Evolutionary conservation across 2,888 invertebrate species (phyloP).

Genomic region (Panzeria rudis): DNA sequence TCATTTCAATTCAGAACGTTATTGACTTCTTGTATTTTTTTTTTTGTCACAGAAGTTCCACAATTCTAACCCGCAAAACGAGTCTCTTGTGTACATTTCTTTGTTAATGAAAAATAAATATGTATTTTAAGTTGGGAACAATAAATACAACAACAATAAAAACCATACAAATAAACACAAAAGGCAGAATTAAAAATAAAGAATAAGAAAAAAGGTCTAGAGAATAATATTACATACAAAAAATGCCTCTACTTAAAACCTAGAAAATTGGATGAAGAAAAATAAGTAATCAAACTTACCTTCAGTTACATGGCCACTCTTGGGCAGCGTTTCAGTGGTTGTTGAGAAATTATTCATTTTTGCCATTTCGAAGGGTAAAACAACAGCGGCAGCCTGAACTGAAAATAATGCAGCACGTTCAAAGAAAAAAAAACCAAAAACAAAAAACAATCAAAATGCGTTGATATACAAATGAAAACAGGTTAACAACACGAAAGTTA

Average conservation of each 20-base stretch:
- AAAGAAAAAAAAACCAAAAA: conserved; percentile 2
- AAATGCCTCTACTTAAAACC: background rate
- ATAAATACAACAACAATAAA: conserved; percentile 30
- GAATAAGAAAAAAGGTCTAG: background rate
- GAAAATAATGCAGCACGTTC: conserved; percentile 7
- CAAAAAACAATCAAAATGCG: background rate
- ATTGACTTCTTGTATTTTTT: no score
- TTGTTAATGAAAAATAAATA: conserved; percentile 62
- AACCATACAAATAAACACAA: conserved; percentile 36
- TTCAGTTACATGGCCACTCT: conserved; percentile 88
- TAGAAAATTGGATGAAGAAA: conserved; percentile 15
- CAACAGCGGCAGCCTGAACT: background rate
- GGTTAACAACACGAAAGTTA: conserved; percentile 49
- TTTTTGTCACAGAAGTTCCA: no score
- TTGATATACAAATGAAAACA: conserved; percentile 60
- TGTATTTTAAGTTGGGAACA: conserved; percentile 2
- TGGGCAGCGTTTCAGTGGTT: conserved; percentile 86
- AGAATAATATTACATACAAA: conserved; percentile 24
- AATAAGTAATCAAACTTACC: conserved; percentile 81
- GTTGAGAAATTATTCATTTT: conserved; percentile 81
- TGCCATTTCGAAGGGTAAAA: conserved; percentile 42
- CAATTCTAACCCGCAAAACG: background rate
- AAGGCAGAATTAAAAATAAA: background rate
- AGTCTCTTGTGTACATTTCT: conserved; percentile 33
- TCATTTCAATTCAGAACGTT: no score